These are phyloP conservation scores for Melanotaenia nigrans DNA, from an alignment of 2,797 vertebrate species.

Conservation along the genomic window DNA sequence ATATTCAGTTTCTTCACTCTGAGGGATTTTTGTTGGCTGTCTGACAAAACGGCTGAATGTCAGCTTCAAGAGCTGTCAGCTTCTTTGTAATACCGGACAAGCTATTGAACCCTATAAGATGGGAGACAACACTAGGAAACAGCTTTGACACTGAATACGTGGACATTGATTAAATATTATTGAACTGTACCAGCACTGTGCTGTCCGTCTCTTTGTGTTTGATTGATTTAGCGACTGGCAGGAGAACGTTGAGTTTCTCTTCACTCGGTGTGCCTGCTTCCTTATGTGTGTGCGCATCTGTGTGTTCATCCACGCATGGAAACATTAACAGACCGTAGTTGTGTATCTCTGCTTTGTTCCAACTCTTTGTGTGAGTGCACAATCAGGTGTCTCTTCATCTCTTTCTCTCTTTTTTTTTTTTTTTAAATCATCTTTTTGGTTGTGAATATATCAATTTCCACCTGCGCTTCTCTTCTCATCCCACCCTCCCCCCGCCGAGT, in stretches of 20 bases:
- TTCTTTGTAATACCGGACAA: slow-evolving; percentile 29
- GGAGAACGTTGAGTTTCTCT: slow-evolving; percentile 41
- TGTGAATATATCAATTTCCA: slow-evolving; percentile 65
- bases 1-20: slow-evolving; percentile 62
- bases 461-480: slow-evolving; percentile 50
- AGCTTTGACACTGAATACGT: slow-evolving; percentile 61
- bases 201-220: slow-evolving; percentile 68
- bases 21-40: slow-evolving; percentile 53
- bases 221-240: slow-evolving; percentile 63
- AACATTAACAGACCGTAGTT: slow-evolving; percentile 47
- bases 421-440: slow-evolving; percentile 2
- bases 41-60: slow-evolving; percentile 39
- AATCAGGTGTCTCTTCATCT: slow-evolving; percentile 43
- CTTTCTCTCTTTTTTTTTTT: not conserved
- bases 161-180: slow-evolving; percentile 76
- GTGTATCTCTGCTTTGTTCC: slow-evolving; percentile 53
- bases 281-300: slow-evolving; percentile 45
- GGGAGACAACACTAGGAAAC: slow-evolving; percentile 45
- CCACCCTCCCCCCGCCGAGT: slow-evolving; percentile 22
- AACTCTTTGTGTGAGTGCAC: slow-evolving; percentile 48
- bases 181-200: slow-evolving; percentile 57
- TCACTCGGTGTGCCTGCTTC: slow-evolving; percentile 36
- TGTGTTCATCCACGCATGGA: slow-evolving; percentile 49
- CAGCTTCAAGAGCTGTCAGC: slow-evolving; percentile 43
- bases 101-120: slow-evolving; percentile 42